These are phyloP conservation scores for Sciaenops ocellatus DNA, from an alignment of 2,797 vertebrate genomes.

Conservation along the genomic window DNA sequence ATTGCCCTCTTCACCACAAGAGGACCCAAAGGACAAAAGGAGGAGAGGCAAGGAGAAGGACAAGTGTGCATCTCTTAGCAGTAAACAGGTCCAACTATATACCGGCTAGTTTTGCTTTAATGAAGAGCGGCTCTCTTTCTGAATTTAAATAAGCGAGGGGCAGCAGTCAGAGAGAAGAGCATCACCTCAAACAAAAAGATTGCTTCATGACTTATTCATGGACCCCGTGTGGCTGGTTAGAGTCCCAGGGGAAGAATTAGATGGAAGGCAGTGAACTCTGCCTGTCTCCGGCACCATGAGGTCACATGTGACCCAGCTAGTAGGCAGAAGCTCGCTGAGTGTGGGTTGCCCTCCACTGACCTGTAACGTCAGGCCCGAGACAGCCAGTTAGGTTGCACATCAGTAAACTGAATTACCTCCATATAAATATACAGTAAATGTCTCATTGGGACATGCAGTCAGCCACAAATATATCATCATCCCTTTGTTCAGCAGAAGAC, in stretches of 20 bases:
- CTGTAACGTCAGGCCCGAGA: conserved; percentile 31
- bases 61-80: conserved; percentile 29
- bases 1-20: conserved; percentile 74
- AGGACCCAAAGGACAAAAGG: conserved; percentile 68
- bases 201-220: conserved; percentile 82
- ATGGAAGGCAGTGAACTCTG: conserved; percentile 43
- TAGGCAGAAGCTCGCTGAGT: conserved; percentile 37
- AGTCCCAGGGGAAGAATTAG: conserved; percentile 71
- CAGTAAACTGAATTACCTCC: conserved; percentile 51
- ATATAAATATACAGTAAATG: conserved; percentile 53
- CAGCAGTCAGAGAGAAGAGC: conserved; percentile 18
- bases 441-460: conserved; percentile 42
- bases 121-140: conserved; percentile 16
- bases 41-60: conserved; percentile 36
- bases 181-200: conserved; percentile 59
- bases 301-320: conserved; percentile 54
- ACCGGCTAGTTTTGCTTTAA: conserved; percentile 29
- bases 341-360: conserved; percentile 38
- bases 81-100: conserved; percentile 27
- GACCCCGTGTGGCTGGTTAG: conserved; percentile 51
- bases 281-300: conserved; percentile 41
- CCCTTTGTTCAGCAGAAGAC: conserved; percentile 44
- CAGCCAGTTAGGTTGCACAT: conserved; percentile 47
- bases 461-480: conserved; percentile 44
- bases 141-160: conserved; percentile 52